phyloP scores from a whole-genome alignment of 1,140 invertebrate species.

The Phymorhynchus buccinoides region DNA sequence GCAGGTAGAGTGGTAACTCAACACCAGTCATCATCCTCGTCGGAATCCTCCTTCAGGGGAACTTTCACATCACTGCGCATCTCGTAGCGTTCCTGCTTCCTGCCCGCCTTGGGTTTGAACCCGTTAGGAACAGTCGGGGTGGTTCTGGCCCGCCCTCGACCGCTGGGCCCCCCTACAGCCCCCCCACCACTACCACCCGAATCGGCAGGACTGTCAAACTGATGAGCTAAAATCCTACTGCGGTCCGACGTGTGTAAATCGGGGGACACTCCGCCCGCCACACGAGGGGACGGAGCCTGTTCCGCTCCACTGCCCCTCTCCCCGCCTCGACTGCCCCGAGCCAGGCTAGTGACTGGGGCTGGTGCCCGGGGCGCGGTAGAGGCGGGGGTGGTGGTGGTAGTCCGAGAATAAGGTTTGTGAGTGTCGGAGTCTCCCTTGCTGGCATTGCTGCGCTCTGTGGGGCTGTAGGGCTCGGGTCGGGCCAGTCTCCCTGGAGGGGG shows the following conservation, averaged over 20 bases:
- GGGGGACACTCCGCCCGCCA: conserved; percentile 31
- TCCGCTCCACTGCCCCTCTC: conserved; percentile 49
- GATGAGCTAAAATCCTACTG: conserved; percentile 54
- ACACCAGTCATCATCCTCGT: conserved; percentile 68
- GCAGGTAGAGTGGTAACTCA: conserved; percentile 32
- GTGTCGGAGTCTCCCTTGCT: conserved; percentile 59
- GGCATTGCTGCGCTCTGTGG: conserved; percentile 69
- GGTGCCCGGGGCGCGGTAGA: conserved; percentile 52
- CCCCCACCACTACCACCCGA: conserved; percentile 34
- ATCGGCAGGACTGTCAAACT: conserved; percentile 52
- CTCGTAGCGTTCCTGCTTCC: conserved; percentile 66
- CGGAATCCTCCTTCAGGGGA: conserved; percentile 64
- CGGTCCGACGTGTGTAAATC: conserved; percentile 40
- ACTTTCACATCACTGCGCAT: conserved; percentile 66
- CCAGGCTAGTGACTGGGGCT: conserved; percentile 41
- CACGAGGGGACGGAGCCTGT: conserved; percentile 19
- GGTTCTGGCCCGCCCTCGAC: conserved; percentile 35
- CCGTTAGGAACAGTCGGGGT: conserved; percentile 63
- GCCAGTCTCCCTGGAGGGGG: conserved; percentile 64
- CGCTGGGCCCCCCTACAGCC: conserved; percentile 29
- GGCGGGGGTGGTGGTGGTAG: too few species aligned
- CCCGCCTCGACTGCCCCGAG: conserved; percentile 37
- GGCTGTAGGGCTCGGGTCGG: conserved; percentile 68
- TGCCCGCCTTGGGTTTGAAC: conserved; percentile 59
- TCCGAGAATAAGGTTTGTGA: conserved; percentile 46